These are phyloP conservation scores for Lasius fuliginosus DNA, from an alignment of 2,888 invertebrate genomes.

Conservation along the genomic window DNA sequence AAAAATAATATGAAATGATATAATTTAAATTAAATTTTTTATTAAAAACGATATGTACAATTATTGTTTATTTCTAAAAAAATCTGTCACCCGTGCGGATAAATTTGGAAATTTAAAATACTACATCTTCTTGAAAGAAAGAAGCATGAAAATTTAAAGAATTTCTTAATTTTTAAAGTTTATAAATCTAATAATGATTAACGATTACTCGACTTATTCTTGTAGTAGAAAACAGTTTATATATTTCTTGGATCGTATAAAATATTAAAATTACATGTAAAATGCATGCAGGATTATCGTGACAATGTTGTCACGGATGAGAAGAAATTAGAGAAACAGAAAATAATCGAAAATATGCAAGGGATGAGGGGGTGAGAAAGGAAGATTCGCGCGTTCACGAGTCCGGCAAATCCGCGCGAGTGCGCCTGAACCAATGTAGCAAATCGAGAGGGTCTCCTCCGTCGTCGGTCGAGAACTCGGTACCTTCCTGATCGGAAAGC, in stretches of 20 bases:
- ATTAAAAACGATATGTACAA: not conserved
- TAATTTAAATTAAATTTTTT: not conserved
- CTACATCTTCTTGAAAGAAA: not conserved
- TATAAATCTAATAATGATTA: not conserved
- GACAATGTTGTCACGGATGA: not conserved
- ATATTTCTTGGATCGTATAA: not conserved
- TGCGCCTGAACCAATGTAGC: constrained; percentile 66
- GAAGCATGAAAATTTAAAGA: not conserved
- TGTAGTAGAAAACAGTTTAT: not conserved
- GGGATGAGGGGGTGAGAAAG: not conserved
- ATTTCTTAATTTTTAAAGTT: not conserved
- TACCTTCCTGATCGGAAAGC: constrained; percentile 82
- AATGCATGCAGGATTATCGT: not conserved
- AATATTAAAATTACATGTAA: not conserved
- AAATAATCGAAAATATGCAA: constrained; percentile 8
- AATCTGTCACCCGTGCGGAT: not conserved
- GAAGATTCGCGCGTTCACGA: constrained; percentile 38
- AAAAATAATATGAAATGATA: not conserved
- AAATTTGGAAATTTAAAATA: not conserved
- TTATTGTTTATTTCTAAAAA: not conserved
- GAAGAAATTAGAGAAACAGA: not conserved
- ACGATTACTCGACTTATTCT: not conserved
- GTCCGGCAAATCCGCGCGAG: constrained; percentile 25
- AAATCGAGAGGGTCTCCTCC: constrained; percentile 61
- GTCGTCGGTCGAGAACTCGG: constrained; percentile 77